Percentiles rank a stretch among this genome's conserved stretches.
These are phyloP conservation scores for Gnatocerus cornutus DNA, from an alignment of 2,888 invertebrate species.

Conservation along the genomic window DNA sequence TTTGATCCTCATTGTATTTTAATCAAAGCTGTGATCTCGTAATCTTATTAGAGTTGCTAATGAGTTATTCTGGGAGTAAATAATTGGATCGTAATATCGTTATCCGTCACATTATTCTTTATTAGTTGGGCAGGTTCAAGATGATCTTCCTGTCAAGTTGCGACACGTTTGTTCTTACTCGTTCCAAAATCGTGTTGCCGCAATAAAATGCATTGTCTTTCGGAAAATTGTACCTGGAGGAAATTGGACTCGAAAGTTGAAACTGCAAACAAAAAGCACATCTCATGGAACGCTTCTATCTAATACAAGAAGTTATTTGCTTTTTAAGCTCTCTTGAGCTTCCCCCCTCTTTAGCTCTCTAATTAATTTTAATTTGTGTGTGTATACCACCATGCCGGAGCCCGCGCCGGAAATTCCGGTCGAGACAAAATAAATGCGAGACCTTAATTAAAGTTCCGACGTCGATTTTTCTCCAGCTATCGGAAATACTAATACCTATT, in stretches of 20 bases:
- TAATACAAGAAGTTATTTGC: conserved; percentile 1
- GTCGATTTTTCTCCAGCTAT: conserved; percentile 11
- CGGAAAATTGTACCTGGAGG: no score
- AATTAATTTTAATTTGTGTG: conserved; percentile 45
- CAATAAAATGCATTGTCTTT: no score
- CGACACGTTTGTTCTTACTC: no score
- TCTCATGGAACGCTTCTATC: no score
- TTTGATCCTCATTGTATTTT: conserved; percentile 4
- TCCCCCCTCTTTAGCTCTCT: conserved; percentile 12
- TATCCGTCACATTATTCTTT: conserved; percentile 8
- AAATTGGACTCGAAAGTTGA: no score
- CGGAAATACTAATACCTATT: conserved; percentile 10
- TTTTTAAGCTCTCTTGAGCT: not conserved
- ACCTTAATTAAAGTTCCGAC: conserved; percentile 28
- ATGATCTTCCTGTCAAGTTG: no score
- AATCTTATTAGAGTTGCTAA: conserved; percentile 10
- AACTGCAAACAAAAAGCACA: no score
- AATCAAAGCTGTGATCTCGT: conserved; percentile 1
- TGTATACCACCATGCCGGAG: conserved; percentile 20
- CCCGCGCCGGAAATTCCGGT: conserved; percentile 34
- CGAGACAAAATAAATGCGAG: conserved; percentile 16
- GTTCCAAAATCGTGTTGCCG: no score
- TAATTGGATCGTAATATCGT: conserved; percentile 12
- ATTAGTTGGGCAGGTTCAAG: not conserved
- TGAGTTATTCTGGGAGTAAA: not conserved